Percentiles rank a stretch among this genome's conserved stretches.
Conservation (phyloP, 2,113 vertebrate species). For the Neopipo cinnamomea region DNA sequence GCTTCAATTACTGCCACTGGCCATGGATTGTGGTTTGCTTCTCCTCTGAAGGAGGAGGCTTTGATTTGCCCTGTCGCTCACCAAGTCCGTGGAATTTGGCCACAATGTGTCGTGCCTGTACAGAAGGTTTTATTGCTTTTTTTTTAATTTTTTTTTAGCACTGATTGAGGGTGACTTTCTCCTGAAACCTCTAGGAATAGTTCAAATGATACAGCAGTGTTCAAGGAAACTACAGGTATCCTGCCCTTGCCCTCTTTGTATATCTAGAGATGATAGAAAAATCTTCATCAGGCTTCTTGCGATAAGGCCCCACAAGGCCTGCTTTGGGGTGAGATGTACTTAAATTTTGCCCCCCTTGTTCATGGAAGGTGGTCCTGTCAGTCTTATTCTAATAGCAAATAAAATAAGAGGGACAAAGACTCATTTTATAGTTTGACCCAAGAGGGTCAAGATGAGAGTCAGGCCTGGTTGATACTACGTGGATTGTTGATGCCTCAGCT, state of each 20-base stretch:
- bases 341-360: background rate
- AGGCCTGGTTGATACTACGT: background rate
- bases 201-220: background rate
- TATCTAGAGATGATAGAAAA: background rate
- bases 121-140: background rate
- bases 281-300: background rate
- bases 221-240: background rate
- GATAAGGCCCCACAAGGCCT: background rate
- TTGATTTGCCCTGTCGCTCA: background rate
- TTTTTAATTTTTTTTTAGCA: background rate
- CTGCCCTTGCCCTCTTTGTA: background rate
- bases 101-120: accelerated
- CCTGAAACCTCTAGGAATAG: background rate
- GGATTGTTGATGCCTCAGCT: background rate
- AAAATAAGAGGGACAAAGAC: background rate
- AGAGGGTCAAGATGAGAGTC: background rate
- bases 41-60: slow-evolving; percentile 15
- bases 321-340: accelerated
- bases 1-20: slow-evolving; percentile 40
- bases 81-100: background rate
- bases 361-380: background rate
- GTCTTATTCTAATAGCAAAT: background rate
- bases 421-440: background rate
- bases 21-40: background rate
- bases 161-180: background rate